These are phyloP conservation scores for Polyommatus icarus DNA, from an alignment of 2,888 invertebrate species.

Conservation along the genomic window DNA sequence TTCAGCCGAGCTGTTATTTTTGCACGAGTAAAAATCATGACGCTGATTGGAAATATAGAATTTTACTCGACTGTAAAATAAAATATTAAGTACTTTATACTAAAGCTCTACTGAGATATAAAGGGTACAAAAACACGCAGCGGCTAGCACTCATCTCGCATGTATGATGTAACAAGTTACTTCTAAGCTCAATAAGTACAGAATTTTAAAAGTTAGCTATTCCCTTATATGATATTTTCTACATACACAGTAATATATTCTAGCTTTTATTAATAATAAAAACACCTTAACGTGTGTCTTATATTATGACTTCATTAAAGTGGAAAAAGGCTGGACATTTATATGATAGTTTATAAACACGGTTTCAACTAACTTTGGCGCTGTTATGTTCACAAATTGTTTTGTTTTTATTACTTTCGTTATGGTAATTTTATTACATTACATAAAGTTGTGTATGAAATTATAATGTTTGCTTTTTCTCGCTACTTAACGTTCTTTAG, in stretches of 20 bases:
- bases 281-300: constrained; percentile 37
- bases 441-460: constrained; percentile 10
- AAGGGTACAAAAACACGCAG: too few species aligned
- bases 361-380: constrained; percentile 16
- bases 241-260: background rate
- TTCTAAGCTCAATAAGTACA: background rate
- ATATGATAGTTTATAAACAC: constrained; percentile 17
- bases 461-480: constrained; percentile 12
- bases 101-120: too few species aligned
- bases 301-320: constrained; percentile 31
- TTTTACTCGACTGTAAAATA: background rate
- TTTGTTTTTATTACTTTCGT: constrained; percentile 24
- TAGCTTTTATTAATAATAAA: background rate
- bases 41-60: too few species aligned
- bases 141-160: too few species aligned
- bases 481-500: background rate
- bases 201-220: background rate
- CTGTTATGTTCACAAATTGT: constrained; percentile 28
- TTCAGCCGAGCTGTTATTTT: background rate
- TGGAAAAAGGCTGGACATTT: constrained; percentile 33
- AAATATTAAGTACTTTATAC: too few species aligned
- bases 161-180: background rate
- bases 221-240: background rate
- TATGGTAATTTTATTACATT: constrained; percentile 24
- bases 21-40: background rate